Evolutionary conservation across 2,797 vertebrate species (phyloP).

Genomic region (Acipenser oxyrinchus): DNA sequence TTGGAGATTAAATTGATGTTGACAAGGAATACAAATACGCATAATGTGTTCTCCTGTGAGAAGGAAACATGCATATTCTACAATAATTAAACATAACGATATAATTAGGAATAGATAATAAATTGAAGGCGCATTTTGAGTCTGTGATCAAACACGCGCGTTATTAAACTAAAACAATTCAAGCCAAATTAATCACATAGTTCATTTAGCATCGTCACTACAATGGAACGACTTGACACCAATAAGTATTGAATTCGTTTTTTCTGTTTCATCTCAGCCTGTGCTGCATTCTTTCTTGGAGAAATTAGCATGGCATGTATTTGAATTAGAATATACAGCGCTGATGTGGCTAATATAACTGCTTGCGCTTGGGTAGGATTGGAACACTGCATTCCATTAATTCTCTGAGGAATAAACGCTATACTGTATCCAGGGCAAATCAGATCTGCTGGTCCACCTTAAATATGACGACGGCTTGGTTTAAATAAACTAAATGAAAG

Average conservation of each 20-base stretch:
- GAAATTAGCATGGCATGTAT: neutral
- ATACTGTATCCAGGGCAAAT: no score
- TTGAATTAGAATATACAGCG: neutral
- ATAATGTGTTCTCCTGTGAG: slow-evolving; percentile 30
- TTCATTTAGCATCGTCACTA: neutral
- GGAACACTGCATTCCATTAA: no score
- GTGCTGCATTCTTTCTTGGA: neutral
- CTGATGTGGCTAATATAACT: neutral
- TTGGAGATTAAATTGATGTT: no score
- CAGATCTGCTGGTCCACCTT: no score
- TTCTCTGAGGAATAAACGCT: no score
- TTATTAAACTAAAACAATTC: slow-evolving; percentile 42
- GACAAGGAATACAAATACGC: slow-evolving; percentile 22
- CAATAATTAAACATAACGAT: slow-evolving; percentile 54
- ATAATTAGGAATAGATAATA: slow-evolving; percentile 58
- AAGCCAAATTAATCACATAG: slow-evolving; percentile 24
- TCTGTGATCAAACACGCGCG: slow-evolving; percentile 46
- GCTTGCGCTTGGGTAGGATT: no score
- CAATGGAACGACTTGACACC: slow-evolving; percentile 1
- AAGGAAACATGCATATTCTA: slow-evolving; percentile 42
- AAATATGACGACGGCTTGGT: no score
- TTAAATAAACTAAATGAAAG: no score
- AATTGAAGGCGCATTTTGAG: slow-evolving; percentile 37
- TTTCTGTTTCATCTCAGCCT: neutral
- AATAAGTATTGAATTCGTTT: neutral